Evolutionary conservation across 1,140 invertebrate species (phyloP).

Genomic region (Campoletis sonorensis): DNA sequence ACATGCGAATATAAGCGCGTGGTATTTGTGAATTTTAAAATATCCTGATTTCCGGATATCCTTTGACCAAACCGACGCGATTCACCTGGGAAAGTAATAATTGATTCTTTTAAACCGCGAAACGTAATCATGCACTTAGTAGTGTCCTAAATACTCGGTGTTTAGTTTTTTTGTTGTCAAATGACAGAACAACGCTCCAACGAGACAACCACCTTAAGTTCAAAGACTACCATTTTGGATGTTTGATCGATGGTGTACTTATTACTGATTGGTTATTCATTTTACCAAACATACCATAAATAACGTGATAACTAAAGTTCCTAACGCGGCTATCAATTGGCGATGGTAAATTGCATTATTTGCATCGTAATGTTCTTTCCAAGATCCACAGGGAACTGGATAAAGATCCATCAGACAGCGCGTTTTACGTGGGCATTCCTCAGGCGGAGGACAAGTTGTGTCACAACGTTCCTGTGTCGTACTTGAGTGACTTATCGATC

Average conservation of each 20-base stretch:
- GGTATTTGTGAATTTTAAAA: not conserved
- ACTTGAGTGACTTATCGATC: constrained; percentile 10
- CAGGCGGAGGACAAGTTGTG: not conserved
- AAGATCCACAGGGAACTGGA: constrained; percentile 52
- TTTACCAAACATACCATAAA: not conserved
- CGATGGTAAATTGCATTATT: constrained; percentile 46
- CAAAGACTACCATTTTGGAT: not conserved
- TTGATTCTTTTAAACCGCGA: not conserved
- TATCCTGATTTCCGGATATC: constrained; percentile 24
- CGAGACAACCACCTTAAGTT: no score
- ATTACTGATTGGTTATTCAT: no score
- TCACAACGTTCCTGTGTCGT: constrained; percentile 11
- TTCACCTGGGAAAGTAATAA: constrained; percentile 5
- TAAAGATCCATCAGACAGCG: constrained; percentile 48
- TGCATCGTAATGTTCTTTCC: constrained; percentile 53
- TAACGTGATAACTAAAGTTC: constrained; percentile 8
- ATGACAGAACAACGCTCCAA: not conserved
- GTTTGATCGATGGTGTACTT: no score
- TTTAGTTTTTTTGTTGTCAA: not conserved
- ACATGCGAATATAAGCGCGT: not conserved
- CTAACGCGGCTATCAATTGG: constrained; percentile 7
- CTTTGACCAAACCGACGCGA: constrained; percentile 31
- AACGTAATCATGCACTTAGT: no score
- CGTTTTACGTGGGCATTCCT: constrained; percentile 19
- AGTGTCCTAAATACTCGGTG: no score